Base-by-base conservation (phyloP, 1,140 invertebrate genomes). In the Parapsyche elsis region DNA sequence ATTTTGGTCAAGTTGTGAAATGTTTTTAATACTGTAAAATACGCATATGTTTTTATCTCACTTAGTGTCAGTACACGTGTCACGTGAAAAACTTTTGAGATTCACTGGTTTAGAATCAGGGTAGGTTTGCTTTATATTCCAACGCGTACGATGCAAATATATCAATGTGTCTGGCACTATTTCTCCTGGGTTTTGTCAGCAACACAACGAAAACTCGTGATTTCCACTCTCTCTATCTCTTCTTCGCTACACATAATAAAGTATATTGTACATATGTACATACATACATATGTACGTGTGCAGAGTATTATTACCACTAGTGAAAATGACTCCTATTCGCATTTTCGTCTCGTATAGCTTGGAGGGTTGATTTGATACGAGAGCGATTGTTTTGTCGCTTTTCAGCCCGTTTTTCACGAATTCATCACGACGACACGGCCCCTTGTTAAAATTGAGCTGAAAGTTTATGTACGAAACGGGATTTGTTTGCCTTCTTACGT, bases 371-470 rank as follows among this genome's bases (percentile, higher is more conserved):
- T 61, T 61, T 21, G 57, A 61, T 61, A 21, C 16, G 30, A 38
- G 30, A 38, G 30, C 7, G 57, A 61, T 61, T 61, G 57, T 61
- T 38, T 38, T 38, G 30, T 38, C 30, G 30, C 30, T 38, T 38
- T 61, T 21, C 57, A 61, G 57, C 57, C 57, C 57, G 57, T 61
- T 61, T 61, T 61, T 61, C 57, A 19, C n/a, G 67, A n/a, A 71
- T 71, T 71, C 67, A 71, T 71, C 57, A 61, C 57, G 16, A 21
- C 14, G 16, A 71, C 10, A 67, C 5, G 30, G 71, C 16, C 9
- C 14, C 71, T 74, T 74, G 71, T 74, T 74, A 74, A 74, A 74
- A 74, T 74, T 49, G 71, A 30, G 71, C 26, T 14, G 24, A 74
- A 49, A 74, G 71, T 74, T 49, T 46, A 46, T 49, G 16, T 49